Conservation (phyloP, 2,113 vertebrate species). For the Cinclus cinclus region DNA sequence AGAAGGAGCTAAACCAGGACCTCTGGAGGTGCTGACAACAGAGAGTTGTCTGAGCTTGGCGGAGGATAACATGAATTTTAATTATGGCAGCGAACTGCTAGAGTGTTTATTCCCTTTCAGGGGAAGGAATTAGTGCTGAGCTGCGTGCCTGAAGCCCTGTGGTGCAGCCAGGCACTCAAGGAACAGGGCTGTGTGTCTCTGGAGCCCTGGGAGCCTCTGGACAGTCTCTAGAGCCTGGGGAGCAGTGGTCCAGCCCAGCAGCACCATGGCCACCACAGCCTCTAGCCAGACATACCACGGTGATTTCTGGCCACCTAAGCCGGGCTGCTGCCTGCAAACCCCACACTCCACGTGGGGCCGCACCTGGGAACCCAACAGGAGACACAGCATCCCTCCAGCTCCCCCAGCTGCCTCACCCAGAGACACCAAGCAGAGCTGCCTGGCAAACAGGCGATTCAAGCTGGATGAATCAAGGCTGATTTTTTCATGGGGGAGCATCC, state of each 20-base stretch:
- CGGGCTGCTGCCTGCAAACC: background rate
- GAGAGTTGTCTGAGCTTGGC: background rate
- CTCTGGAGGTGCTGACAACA: slow-evolving; percentile 54
- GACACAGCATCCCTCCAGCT: background rate
- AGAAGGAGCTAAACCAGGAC: slow-evolving; percentile 40
- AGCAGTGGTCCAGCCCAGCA: rapidly evolving
- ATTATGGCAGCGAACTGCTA: background rate
- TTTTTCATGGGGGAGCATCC: rapidly evolving
- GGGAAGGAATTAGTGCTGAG: background rate
- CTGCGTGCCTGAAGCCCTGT: background rate
- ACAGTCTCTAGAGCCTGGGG: rapidly evolving
- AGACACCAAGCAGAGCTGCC: background rate
- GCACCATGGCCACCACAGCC: rapidly evolving
- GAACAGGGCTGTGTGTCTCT: background rate
- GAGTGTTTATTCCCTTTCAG: background rate
- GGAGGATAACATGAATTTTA: slow-evolving; percentile 27
- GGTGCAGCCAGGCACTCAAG: background rate
- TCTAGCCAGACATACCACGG: rapidly evolving
- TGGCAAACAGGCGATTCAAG: too few species aligned
- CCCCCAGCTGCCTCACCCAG: background rate
- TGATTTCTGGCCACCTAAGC: rapidly evolving
- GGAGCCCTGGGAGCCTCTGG: background rate
- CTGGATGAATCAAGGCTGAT: rapidly evolving
- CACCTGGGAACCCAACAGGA: rapidly evolving
- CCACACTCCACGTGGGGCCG: rapidly evolving